Conservation (phyloP, 2,113 vertebrate species). For the Rana temporaria region DNA sequence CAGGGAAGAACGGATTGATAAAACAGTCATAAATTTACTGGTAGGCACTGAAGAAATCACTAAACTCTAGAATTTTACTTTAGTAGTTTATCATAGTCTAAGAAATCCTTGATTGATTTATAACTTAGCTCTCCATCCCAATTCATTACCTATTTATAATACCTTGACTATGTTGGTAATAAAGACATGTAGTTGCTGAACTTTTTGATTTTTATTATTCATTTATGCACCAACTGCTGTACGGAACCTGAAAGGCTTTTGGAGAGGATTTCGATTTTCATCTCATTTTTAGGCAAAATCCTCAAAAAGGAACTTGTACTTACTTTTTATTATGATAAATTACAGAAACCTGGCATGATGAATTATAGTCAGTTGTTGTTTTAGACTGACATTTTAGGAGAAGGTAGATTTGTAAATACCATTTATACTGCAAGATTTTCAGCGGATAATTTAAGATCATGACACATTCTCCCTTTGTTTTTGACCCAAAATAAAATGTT, state of each 20-base stretch:
- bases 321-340: no score
- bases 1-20: constrained; percentile 14
- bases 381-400: no score
- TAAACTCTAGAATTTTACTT: constrained; percentile 44
- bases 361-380: no score
- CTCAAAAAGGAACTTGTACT: no score
- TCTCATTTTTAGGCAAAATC: background rate
- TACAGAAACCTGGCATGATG: no score
- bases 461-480: no score
- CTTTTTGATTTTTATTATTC: constrained; percentile 30
- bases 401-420: no score
- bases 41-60: constrained; percentile 31
- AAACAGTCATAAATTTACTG: constrained; percentile 44
- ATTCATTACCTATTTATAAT: constrained; percentile 49
- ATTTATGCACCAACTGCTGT: background rate
- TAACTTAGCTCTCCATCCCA: constrained; percentile 26
- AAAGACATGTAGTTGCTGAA: constrained; percentile 38
- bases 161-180: constrained; percentile 32
- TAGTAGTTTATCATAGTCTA: constrained; percentile 40
- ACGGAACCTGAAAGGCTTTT: background rate
- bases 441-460: no score
- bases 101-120: constrained; percentile 44
- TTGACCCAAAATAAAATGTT: no score
- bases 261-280: background rate
- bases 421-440: no score